Percentiles rank a stretch among this genome's conserved stretches.
Evolutionary conservation across 2,888 invertebrate genomes (phyloP).

Genomic region (Ellobium chinense): DNA sequence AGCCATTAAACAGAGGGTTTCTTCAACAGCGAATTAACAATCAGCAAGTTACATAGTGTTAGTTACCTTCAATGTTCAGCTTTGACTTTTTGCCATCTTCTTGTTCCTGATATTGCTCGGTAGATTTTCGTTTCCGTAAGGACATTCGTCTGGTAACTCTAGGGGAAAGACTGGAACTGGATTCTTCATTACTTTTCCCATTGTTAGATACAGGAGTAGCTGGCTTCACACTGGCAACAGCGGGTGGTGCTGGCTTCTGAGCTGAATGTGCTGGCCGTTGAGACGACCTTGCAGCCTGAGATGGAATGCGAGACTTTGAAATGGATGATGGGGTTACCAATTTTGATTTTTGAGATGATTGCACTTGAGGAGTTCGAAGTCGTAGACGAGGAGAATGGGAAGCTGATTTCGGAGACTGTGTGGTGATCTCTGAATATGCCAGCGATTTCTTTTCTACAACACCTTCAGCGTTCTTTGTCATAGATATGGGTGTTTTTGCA

Average conservation of each 20-base stretch:
- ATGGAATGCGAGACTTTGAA: background rate
- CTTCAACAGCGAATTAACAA: too few relatives aligned
- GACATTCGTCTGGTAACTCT: constrained; percentile 33
- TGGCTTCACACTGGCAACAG: background rate
- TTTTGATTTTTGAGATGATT: background rate
- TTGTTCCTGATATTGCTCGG: background rate
- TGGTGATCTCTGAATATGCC: too few relatives aligned
- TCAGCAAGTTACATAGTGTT: too few relatives aligned
- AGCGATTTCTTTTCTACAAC: too few relatives aligned
- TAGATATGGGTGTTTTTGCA: too few relatives aligned
- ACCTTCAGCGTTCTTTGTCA: too few relatives aligned
- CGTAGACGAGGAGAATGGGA: background rate
- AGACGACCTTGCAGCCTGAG: background rate
- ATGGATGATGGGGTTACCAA: background rate
- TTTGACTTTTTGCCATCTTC: constrained; percentile 30
- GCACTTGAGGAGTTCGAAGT: background rate
- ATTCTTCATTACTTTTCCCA: background rate
- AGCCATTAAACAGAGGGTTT: too few relatives aligned
- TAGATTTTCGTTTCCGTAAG: constrained; percentile 21
- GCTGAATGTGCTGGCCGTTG: background rate
- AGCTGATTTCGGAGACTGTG: too few relatives aligned
- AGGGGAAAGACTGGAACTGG: constrained; percentile 4
- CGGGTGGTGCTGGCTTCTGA: background rate
- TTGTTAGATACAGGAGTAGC: background rate
- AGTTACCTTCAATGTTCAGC: constrained; percentile 3